Base-by-base conservation (phyloP, 2,888 invertebrate genomes). In the Eumerus sabulonum region DNA sequence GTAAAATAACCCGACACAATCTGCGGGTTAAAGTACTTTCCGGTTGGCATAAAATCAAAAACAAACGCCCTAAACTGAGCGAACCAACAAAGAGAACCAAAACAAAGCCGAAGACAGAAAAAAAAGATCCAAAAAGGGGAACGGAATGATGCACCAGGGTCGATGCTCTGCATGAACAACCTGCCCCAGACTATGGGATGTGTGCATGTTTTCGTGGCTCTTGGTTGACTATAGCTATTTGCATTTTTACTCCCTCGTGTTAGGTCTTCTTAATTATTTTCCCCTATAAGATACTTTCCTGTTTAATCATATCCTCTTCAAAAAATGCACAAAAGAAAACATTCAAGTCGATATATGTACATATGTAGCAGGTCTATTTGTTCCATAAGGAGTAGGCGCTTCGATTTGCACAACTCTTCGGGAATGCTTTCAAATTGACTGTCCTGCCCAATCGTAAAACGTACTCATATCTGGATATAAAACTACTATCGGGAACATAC, bases 71-170 rank as follows among this genome's bases (percentile, higher is more conserved):
- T 4, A 27, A 27, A 2, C 7, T 2, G 7, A 27, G 27, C 7
- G 27, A 27, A 27, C 27, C 27, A 27, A 27, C 27, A 27, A 27
- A 27, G 7, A 7, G 7, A 7, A 27, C 2, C 27, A 27, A 2
- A 35, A 18, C 59, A 14, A 40, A 40, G 17, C 36, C 11, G 35
- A 57, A 13, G 17, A 40, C 13, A 17, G 9, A 16, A 67, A 54
- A 44, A 14, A 51, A 47, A 56, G n/a, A 11, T 47, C 4, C 35
- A 36, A 51, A 60, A 71, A 71, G 54, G 56, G 48, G 44, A 60
- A 76, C 64, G 64, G 64, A 76, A 76, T 76, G 72, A 60, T 72
- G 72, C 72, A 62, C 51, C 68, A 64, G 48, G 67, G 54, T 56
- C 50, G 60, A 27, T 47, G 48, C 54, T 60, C 7, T 38, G 14